Evolutionary conservation across 2,797 vertebrate species (phyloP).

Genomic region (Carcharodon carcharias): DNA sequence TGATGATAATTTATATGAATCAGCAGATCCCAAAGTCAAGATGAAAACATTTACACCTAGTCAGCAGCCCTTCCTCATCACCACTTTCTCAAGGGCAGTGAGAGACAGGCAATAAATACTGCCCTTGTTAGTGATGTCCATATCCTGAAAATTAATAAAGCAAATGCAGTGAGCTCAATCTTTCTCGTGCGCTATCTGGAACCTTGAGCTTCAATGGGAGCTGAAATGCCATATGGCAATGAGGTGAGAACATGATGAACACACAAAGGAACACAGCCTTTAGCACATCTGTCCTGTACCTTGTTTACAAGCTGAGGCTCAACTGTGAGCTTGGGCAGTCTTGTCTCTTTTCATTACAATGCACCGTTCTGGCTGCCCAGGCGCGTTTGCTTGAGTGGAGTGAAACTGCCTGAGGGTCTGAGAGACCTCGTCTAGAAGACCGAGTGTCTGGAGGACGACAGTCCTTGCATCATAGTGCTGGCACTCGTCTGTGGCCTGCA

Average conservation of each 20-base stretch:
- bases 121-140: neutral
- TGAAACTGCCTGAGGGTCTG: neutral
- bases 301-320: neutral
- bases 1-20: neutral
- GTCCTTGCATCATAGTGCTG: neutral
- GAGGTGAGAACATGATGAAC: neutral
- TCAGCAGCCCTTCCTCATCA: neutral
- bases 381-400: neutral
- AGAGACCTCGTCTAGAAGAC: neutral
- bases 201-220: neutral
- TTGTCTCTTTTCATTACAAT: conserved; percentile 34
- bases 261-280: neutral
- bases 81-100: neutral
- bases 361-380: neutral
- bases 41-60: neutral
- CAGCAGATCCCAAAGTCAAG: neutral
- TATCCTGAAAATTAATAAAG: neutral
- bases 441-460: neutral
- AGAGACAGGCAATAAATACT: neutral
- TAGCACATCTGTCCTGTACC: neutral
- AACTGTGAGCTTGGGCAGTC: neutral
- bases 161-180: neutral
- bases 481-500: neutral
- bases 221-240: neutral
- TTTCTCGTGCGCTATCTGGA: too few species aligned